Evolutionary conservation across 2,888 invertebrate species (phyloP).

Genomic region (Diloba caeruleocephala): DNA sequence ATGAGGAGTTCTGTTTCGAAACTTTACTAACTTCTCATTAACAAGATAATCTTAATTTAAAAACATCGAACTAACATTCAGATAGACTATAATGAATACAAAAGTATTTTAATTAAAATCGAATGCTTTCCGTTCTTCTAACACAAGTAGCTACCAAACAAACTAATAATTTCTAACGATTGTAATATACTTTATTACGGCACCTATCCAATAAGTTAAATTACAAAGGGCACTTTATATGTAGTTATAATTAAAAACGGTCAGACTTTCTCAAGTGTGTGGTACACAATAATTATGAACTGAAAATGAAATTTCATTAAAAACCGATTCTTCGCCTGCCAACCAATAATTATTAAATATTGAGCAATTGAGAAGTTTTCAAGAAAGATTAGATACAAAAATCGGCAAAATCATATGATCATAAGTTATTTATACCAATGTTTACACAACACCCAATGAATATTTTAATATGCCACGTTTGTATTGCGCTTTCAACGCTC

Average conservation of each 20-base stretch:
- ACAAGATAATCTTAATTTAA: background rate
- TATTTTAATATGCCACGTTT: conserved; percentile 49
- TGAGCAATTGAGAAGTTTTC: too few relatives aligned
- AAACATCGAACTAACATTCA: background rate
- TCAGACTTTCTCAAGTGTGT: too few relatives aligned
- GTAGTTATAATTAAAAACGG: too few relatives aligned
- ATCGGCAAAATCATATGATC: too few relatives aligned
- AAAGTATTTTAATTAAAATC: conserved; percentile 41
- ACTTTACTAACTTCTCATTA: background rate
- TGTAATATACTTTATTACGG: conserved; percentile 12
- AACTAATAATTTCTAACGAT: conserved; percentile 31
- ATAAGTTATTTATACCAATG: conserved; percentile 18
- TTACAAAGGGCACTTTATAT: background rate
- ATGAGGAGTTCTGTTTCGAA: too few relatives aligned
- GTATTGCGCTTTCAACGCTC: conserved; percentile 48
- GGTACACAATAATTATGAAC: too few relatives aligned
- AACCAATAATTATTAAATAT: too few relatives aligned
- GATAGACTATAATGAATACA: conserved; percentile 2
- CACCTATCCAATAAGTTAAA: conserved; percentile 7
- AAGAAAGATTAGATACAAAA: too few relatives aligned
- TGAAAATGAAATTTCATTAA: too few relatives aligned
- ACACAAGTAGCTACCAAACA: conserved; percentile 36
- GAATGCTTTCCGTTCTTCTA: conserved; percentile 20
- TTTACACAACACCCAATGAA: conserved; percentile 46
- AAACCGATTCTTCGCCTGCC: too few relatives aligned